phyloP scores from a whole-genome alignment of 1,140 invertebrate species.

The Drosophila busckii region DNA sequence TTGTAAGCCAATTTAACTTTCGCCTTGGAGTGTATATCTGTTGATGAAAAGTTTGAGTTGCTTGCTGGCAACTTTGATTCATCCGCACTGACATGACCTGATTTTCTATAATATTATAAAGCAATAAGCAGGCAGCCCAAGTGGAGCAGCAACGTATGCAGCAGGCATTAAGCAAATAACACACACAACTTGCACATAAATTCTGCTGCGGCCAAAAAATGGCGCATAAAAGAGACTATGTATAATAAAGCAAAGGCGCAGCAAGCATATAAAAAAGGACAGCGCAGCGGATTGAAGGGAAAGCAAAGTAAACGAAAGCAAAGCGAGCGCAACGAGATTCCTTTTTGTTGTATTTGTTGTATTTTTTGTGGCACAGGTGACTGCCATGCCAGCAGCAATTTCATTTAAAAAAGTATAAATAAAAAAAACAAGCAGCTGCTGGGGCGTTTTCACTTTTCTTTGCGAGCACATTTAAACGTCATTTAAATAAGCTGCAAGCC shows the following conservation, averaged over 20 bases:
- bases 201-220: conserved; percentile 39
- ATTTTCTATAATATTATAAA: conserved; percentile 70
- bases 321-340: conserved; percentile 22
- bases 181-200: conserved; percentile 42
- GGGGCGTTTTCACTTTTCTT: not conserved
- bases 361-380: conserved; percentile 36
- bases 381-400: conserved; percentile 30
- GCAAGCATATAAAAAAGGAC: conserved; percentile 11
- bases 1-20: conserved; percentile 64
- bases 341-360: conserved; percentile 1
- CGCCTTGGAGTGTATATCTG: conserved; percentile 22
- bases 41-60: conserved; percentile 43
- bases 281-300: conserved; percentile 5
- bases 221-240: conserved; percentile 31
- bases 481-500: conserved; percentile 50
- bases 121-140: conserved; percentile 60
- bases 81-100: conserved; percentile 57
- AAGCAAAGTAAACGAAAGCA: not conserved
- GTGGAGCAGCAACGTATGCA: conserved; percentile 37
- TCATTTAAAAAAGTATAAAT: conserved; percentile 7
- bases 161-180: conserved; percentile 29
- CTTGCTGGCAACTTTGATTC: conserved; percentile 54
- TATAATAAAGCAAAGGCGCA: conserved; percentile 37
- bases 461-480: conserved; percentile 40
- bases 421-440: not conserved